Conservation (phyloP, 2,888 invertebrate species). For the Tenthredo scrophulariae region DNA sequence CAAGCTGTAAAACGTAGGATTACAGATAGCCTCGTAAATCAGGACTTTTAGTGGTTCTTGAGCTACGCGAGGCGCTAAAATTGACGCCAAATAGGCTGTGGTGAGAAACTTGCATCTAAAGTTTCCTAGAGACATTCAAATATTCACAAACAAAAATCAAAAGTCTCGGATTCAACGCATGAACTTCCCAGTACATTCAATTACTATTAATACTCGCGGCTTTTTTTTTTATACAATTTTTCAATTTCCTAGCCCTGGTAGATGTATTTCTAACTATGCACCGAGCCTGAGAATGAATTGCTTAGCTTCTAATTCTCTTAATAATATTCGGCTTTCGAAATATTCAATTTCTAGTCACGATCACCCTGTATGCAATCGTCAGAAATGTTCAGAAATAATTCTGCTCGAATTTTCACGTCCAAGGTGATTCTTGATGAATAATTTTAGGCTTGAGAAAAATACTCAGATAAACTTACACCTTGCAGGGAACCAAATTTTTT, state of each 20-base stretch:
- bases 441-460: background rate
- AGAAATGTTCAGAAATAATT: background rate
- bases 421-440: background rate
- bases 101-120: background rate
- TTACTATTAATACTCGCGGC: too few species aligned
- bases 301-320: background rate
- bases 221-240: background rate
- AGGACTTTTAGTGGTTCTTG: slow-evolving; percentile 12
- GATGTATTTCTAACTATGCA: background rate
- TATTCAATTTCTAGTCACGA: background rate
- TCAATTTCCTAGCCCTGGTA: background rate
- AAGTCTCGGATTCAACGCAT: too few species aligned
- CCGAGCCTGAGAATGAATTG: background rate
- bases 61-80: background rate
- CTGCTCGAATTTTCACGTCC: background rate
- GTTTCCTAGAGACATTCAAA: background rate
- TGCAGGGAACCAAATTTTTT: background rate
- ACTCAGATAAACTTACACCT: background rate
- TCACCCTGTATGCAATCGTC: background rate
- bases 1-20: slow-evolving; percentile 16
- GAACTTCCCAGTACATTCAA: too few species aligned
- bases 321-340: background rate
- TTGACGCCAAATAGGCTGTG: background rate
- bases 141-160: background rate
- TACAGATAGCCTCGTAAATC: slow-evolving; percentile 34